A percentile compares a stretch with the other conserved stretches of the same genome.
phyloP scores from a whole-genome alignment of 2,797 vertebrate species.

The Cynodonichthys magdalenae region DNA sequence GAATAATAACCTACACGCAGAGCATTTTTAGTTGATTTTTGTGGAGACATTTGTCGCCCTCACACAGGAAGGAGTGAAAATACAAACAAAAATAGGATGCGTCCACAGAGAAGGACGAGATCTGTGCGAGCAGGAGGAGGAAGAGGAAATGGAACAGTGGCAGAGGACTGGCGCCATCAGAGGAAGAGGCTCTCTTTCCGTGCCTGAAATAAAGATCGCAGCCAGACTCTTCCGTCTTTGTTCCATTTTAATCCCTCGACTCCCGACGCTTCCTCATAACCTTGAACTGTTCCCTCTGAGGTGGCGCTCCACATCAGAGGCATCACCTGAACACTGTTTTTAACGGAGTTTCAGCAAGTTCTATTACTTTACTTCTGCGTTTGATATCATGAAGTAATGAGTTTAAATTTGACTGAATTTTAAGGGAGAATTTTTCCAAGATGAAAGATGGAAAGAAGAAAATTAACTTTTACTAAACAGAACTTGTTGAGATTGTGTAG shows the following conservation, averaged over 20 bases:
- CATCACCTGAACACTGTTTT: background rate
- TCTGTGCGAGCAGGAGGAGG: slow-evolving; percentile 65
- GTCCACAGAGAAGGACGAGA: slow-evolving; percentile 19
- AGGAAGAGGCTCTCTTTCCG: slow-evolving; percentile 77
- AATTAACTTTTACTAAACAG: no score
- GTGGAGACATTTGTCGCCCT: background rate
- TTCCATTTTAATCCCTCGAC: slow-evolving; percentile 75
- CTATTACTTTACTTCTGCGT: no score
- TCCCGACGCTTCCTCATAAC: slow-evolving; percentile 64
- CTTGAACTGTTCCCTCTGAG: slow-evolving; percentile 61
- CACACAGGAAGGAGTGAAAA: slow-evolving; percentile 3
- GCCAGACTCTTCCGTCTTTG: slow-evolving; percentile 67
- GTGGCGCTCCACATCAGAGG: slow-evolving; percentile 26
- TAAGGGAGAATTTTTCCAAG: no score
- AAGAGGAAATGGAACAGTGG: slow-evolving; percentile 76
- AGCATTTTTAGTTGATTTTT: no score
- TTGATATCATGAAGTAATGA: no score
- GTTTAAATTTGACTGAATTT: no score
- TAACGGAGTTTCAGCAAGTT: background rate
- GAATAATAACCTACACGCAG: no score
- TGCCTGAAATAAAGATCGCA: slow-evolving; percentile 74
- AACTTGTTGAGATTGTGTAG: no score
- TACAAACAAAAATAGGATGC: slow-evolving; percentile 2
- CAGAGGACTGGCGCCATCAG: slow-evolving; percentile 71
- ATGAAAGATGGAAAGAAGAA: no score